Evolutionary conservation across 2,113 vertebrate genomes (phyloP), one percentile per base, ranked within the genome.

Genomic region (Ciconia maguari): DNA sequence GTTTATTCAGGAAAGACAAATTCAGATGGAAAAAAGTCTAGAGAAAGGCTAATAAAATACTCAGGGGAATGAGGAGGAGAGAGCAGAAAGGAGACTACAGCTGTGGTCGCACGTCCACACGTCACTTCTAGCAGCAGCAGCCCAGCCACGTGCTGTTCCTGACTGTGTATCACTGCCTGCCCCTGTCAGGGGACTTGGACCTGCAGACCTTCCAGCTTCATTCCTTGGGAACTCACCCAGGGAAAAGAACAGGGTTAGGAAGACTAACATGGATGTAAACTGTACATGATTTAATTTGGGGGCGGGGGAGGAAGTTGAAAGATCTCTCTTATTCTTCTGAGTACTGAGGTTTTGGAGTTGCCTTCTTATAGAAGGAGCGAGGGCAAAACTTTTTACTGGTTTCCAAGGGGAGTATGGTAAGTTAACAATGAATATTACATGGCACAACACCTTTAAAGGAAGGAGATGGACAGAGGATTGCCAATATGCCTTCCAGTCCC

Each of bases 31-130:
- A 69, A 80, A 62, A 41, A 4, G 10, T 75, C 58, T 66, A n/a
- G 26, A 34, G 52, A 90, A 91, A 76, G 13, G 19, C 34, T 76
- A 52, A 41, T 46, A 36, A 58, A 80, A 86, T 38, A 57, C 17
- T n/a, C 66, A 49, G 20, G 12, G 8, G 10, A 84, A 68, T 30
- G 18, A 82, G 51, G 58, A 81, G 19, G 55, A 78, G 21, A 74
- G 16, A 58, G n/a, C 29, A 78, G 54, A 79, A 78, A 75, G 15
- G 49, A 92, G 27, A 61, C n/a, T 16, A 36, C 64, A 89, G 55
- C 24, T 62, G 9, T 18, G 36, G 60, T 52, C 1, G 0, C 27
- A 49, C 0, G 0, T 29, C 54, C 36, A 25, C 21, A 20, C 0
- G 2, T 44, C 34, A 16, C 51, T 84, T 77, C 34, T 52, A 11